Conservation (phyloP, 92 coral and sea anemone species). For the Paragorgia papillata region DNA sequence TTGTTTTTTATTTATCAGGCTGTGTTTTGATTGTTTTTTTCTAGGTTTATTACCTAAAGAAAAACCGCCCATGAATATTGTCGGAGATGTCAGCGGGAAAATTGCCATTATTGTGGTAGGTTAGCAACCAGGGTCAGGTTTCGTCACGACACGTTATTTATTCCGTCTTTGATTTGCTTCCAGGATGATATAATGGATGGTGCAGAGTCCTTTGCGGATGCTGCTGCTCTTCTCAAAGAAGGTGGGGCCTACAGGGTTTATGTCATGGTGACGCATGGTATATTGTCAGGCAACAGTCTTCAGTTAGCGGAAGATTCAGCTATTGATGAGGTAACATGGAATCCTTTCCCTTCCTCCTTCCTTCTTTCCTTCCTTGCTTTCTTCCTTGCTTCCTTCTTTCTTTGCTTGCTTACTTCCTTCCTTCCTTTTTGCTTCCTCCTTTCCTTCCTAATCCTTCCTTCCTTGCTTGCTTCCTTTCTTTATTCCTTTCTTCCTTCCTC, state of each 20-base stretch:
- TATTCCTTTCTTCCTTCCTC: neutral
- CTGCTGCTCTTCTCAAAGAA: constrained; percentile 78
- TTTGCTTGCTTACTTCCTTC: too few relatives aligned
- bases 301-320: constrained; percentile 78
- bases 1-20: neutral
- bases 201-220: constrained; percentile 82
- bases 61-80: constrained; percentile 98
- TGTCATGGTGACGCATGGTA: constrained; percentile 98
- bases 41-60: constrained; percentile 85
- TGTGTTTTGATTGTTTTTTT: too few relatives aligned
- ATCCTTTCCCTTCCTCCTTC: neutral
- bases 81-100: constrained; percentile 98
- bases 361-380: too few relatives aligned
- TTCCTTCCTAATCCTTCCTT: too few relatives aligned
- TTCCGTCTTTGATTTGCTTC: neutral
- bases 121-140: neutral
- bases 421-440: too few relatives aligned
- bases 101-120: constrained; percentile 93
- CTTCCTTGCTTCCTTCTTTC: too few relatives aligned
- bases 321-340: constrained; percentile 79
- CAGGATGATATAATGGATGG: constrained; percentile 96
- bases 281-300: constrained; percentile 81
- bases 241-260: constrained; percentile 92
- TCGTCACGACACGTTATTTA: neutral
- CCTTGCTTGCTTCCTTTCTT: neutral